Base-by-base conservation (phyloP, 2,113 vertebrate species). In the Solea senegalensis region DNA sequence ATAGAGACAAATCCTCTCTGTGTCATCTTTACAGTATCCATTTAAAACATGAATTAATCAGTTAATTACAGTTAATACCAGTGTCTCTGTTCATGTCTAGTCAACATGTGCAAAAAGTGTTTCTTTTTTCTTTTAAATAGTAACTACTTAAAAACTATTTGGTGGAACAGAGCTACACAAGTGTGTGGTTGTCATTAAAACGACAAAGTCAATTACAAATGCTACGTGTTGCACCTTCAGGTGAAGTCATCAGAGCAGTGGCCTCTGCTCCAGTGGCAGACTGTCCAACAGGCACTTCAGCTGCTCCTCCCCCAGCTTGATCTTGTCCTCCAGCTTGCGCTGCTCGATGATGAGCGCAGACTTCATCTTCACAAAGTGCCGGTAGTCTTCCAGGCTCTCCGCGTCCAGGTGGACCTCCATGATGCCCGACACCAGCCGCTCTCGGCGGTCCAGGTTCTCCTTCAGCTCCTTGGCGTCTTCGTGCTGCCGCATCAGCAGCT, bases 331-430 rank as follows among this genome's bases (percentile, higher is more conserved):
- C 21, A 98, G 94, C 69, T 96, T 96, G 4, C 96, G 89, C 86
- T 96, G 96, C 90, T 98, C 96, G 4, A 96, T 96, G 86, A 97
- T 95, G 74, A 98, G 96, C 0, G 96, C 96, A 0, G 96, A 95
- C 89, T 97, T 98, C 96, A 98, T 97, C 89, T 95, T 97, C 12
- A 98, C 95, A 54, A 97, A 98, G 92, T 97, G 94, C 61, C 94
- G 94, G 46, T 96, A 98, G 91, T 98, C 97, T 0, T 95, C 95
- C 44, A 98, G 93, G 85, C 84, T 90, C 70, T 94, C 96, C 0
- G 94, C 84, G 0, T 93, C 94, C 76, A 98, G 90, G 83, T 95
- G 92, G 70, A 88, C 88, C 0, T 93, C 94, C 91, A 97, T 89
- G 83, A 96, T 95, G 72, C 93, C 89, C 0, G 88, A 94, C 13